Conservation (phyloP, 2,797 vertebrate species). For the Spea hammondii region DNA sequence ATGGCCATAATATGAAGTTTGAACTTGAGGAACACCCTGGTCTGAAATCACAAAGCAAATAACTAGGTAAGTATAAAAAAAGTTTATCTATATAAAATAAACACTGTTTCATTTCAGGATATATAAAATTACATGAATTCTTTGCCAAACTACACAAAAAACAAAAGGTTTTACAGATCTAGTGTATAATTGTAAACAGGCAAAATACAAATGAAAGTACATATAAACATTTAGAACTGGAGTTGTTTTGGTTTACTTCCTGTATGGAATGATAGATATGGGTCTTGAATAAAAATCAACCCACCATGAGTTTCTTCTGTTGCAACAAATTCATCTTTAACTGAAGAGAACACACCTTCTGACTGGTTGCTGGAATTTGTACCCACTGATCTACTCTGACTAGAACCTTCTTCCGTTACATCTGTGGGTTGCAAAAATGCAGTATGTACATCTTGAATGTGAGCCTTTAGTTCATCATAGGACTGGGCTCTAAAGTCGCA, state of each 20-base stretch:
- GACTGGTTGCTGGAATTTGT: slow-evolving; percentile 78
- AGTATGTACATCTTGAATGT: slow-evolving; percentile 98
- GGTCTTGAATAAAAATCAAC: neutral
- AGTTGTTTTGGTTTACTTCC: no score
- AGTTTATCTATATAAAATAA: no score
- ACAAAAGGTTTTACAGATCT: no score
- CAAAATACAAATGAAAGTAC: no score
- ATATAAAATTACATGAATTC: no score
- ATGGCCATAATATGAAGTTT: slow-evolving; percentile 75
- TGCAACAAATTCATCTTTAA: slow-evolving; percentile 76
- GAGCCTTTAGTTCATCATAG: slow-evolving; percentile 92
- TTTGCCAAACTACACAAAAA: no score
- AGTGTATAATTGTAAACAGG: no score
- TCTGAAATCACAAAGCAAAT: slow-evolving; percentile 72
- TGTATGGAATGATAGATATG: neutral
- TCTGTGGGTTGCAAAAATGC: slow-evolving; percentile 95
- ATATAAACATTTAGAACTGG: no score
- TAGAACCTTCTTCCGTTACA: slow-evolving; percentile 77
- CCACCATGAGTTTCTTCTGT: slow-evolving; percentile 77
- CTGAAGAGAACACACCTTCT: slow-evolving; percentile 79
- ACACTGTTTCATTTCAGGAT: no score
- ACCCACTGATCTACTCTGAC: slow-evolving; percentile 77
- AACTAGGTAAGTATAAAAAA: no score
- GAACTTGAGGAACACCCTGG: slow-evolving; percentile 76
- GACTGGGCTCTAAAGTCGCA: slow-evolving; percentile 97